Conservation (phyloP, 2,113 vertebrate genomes). For the Cyphomyrus plagiostoma region DNA sequence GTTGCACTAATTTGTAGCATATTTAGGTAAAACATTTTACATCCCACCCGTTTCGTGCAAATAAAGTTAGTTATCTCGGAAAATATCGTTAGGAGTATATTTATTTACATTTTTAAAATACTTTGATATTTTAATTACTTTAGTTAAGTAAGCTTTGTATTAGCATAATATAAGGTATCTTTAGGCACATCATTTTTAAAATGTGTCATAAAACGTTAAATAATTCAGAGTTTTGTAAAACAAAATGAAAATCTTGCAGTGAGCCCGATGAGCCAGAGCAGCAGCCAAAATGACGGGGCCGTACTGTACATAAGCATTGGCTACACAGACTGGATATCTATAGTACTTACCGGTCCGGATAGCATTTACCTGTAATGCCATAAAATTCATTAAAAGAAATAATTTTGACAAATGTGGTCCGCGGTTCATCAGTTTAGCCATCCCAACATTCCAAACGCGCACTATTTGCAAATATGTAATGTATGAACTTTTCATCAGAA, state of each 20-base stretch:
- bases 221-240: not conserved
- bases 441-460: conserved; percentile 16
- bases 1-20: not conserved
- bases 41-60: not conserved
- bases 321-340: conserved; percentile 13
- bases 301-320: conserved; percentile 5
- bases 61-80: not conserved
- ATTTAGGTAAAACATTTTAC: not conserved
- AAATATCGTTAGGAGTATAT: not conserved
- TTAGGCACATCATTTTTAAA: not conserved
- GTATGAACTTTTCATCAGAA: not conserved
- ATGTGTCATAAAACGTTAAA: not conserved
- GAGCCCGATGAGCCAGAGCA: not conserved
- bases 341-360: conserved; percentile 56
- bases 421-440: conserved; percentile 29
- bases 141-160: not conserved
- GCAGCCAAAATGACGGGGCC: not conserved
- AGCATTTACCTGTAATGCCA: conserved; percentile 34
- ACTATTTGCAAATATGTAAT: not conserved
- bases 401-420: conserved; percentile 29
- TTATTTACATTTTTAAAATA: not conserved
- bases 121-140: not conserved
- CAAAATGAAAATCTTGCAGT: not conserved
- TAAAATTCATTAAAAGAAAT: conserved; percentile 42
- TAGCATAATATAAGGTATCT: not conserved